Evolutionary conservation across 1,140 invertebrate species (phyloP), one percentile per base, ranked within the genome.

Genomic region (Ptiloglossa arizonensis): DNA sequence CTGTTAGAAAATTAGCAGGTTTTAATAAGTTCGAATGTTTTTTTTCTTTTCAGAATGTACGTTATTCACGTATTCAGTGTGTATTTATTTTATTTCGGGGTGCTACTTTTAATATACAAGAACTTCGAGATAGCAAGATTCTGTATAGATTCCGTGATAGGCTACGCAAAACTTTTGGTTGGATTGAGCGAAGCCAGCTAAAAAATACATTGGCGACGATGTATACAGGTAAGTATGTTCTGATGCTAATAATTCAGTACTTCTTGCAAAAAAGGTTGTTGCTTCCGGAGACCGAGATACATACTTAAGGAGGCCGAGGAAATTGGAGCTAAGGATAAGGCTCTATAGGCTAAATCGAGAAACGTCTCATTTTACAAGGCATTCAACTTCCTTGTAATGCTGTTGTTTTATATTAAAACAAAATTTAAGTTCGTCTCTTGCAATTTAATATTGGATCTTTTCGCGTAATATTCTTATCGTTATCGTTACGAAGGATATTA

Each of bases 11-110:
- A n/a, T n/a, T n/a, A n/a, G n/a, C n/a, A n/a, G n/a, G n/a, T n/a
- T n/a, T n/a, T n/a, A n/a, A n/a, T n/a, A n/a, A n/a, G n/a, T n/a
- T n/a, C n/a, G n/a, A n/a, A n/a, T n/a, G n/a, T n/a, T n/a, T n/a
- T n/a, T n/a, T n/a, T n/a, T n/a, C 67, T 83, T 90, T 86, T 8
- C 83, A 92, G 91, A 29, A 86, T 91, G 71, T 90, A 91, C 78
- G 72, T 89, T 46, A 68, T 92, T 71, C 91, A 92, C 38, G 3
- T 88, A 6, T 63, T 77, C 15, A 29, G 87, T 5, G 83, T 91
- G 6, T 92, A 91, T 32, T 72, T 82, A 5, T 92, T 92, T 72
- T 91, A 91, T 64, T 89, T 90, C 11, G 85, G 87, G 0, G 54
- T 90, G 15, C 27, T 90, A 1, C 91, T 88, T 70, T 85, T 84